Conservation (phyloP, 2,888 invertebrate species). For the Synanthedon myopaeformis region DNA sequence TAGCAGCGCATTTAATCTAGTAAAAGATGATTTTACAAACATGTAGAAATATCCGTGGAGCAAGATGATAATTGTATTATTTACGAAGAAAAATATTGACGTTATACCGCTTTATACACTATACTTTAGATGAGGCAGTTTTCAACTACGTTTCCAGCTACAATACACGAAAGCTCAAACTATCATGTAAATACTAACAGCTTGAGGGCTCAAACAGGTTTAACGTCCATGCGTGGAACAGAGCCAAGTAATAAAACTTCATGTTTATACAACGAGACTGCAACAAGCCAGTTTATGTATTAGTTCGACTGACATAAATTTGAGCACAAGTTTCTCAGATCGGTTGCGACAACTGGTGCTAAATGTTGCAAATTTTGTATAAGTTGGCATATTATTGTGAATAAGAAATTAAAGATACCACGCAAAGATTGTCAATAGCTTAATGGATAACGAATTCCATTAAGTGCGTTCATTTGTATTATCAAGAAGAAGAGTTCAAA, state of each 20-base stretch:
- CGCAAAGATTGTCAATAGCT: background rate
- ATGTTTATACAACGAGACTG: conserved; percentile 60
- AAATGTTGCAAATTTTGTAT: conserved; percentile 18
- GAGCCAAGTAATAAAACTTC: conserved; percentile 68
- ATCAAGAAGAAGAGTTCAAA: no score
- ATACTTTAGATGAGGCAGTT: background rate
- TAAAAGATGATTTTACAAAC: no score
- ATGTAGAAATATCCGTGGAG: background rate
- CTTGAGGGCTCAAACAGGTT: conserved; percentile 46
- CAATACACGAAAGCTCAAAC: conserved; percentile 17
- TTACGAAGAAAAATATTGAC: background rate
- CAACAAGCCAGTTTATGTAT: conserved; percentile 48
- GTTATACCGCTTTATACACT: background rate
- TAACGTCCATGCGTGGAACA: conserved; percentile 63
- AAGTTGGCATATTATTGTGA: background rate
- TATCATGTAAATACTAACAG: conserved; percentile 49
- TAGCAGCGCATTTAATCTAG: no score
- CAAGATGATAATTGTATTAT: background rate
- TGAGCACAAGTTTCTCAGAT: conserved; percentile 11
- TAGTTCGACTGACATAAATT: conserved; percentile 2
- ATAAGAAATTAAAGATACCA: conserved; percentile 16
- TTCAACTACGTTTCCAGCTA: background rate
- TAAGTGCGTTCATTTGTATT: no score
- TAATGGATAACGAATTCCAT: no score
- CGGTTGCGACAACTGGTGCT: conserved; percentile 21